Conservation (phyloP, 2,888 invertebrate genomes). For the Crioceris asparagi region DNA sequence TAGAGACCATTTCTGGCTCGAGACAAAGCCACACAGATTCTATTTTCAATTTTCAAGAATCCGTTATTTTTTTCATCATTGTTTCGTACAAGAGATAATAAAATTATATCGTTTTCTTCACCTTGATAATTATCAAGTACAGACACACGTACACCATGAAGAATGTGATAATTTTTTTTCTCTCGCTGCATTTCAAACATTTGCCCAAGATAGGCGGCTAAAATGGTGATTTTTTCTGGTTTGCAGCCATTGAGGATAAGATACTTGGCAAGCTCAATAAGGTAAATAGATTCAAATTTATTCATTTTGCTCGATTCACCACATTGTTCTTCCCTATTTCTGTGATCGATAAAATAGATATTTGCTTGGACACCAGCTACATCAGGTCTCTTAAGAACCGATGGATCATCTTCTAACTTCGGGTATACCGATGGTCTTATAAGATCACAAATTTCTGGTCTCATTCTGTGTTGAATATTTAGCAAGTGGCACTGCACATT, state of each 20-base stretch:
- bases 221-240: slow-evolving; percentile 55
- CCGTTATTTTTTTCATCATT: slow-evolving; percentile 58
- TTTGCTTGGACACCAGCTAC: slow-evolving; percentile 51
- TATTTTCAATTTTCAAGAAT: slow-evolving; percentile 56
- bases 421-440: slow-evolving; percentile 60
- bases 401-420: slow-evolving; percentile 46
- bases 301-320: slow-evolving; percentile 51
- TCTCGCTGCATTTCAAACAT: slow-evolving; percentile 49
- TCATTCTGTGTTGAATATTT: slow-evolving; percentile 66
- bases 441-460: slow-evolving; percentile 50
- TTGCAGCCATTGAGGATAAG: slow-evolving; percentile 50
- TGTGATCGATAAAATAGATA: slow-evolving; percentile 59
- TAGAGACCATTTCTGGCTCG: slow-evolving; percentile 61
- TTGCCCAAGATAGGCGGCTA: slow-evolving; percentile 63
- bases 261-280: slow-evolving; percentile 50
- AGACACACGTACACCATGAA: slow-evolving; percentile 79
- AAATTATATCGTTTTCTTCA: slow-evolving; percentile 66
- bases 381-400: slow-evolving; percentile 44
- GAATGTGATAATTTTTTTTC: too few relatives aligned
- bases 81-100: slow-evolving; percentile 69
- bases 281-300: slow-evolving; percentile 51
- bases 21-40: slow-evolving; percentile 69
- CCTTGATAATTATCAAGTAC: slow-evolving; percentile 75
- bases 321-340: slow-evolving; percentile 43
- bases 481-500: slow-evolving; percentile 31